Base-by-base conservation (phyloP, 2,797 vertebrate species). In the Paedocypris micromegethes region DNA sequence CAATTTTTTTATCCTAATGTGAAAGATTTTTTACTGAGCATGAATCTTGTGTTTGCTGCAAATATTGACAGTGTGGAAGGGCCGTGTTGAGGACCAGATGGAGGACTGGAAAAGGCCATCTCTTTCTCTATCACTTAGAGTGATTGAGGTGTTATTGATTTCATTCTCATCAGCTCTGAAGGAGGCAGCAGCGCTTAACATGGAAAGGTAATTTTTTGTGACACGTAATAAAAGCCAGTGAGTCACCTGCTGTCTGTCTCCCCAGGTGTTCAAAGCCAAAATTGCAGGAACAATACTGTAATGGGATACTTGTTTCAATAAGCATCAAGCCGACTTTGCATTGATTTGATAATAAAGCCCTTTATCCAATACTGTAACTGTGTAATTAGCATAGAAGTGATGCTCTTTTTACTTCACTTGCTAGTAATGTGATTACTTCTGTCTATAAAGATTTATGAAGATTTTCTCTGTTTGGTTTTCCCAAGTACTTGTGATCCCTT, bases 111-210 rank as follows among this genome's bases (percentile, higher is more conserved):
- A 78, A 76, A 77, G 64, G 58, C 64, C 62, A 65, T 70, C 51
- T 44, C 58, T 41, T 64, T 67, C 66, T 66, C 55, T 77, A 76
- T 71, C 58, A 38, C 62, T 83, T 80, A 78, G 74, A 77, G 77
- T 80, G 81, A 87, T 83, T 84, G 80, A 82, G 79, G 79, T 75
- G 71, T 78, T 80, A 87, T 89, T 86, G 88, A 89, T 89, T 86
- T 84, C 68, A 81, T 80, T 85, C 83, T 84, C 74, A 74, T 84
- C 82, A 77, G 76, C 75, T 84, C 78, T 86, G 75, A 86, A 81
- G 72, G 79, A 73, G 80, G 78, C 79, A 82, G 81, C 80, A 79
- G 79, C 68, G 58, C 60, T 86, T 82, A 84, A 71, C 68, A 77
- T 72, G 77, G 77, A 71, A 84, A 77, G 79, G 82, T 85, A 75